A percentile compares a stretch with the other conserved stretches of the same genome.
Evolutionary conservation across 2,797 vertebrate species (phyloP).

Genomic region (Pyrocephalus nanus): DNA sequence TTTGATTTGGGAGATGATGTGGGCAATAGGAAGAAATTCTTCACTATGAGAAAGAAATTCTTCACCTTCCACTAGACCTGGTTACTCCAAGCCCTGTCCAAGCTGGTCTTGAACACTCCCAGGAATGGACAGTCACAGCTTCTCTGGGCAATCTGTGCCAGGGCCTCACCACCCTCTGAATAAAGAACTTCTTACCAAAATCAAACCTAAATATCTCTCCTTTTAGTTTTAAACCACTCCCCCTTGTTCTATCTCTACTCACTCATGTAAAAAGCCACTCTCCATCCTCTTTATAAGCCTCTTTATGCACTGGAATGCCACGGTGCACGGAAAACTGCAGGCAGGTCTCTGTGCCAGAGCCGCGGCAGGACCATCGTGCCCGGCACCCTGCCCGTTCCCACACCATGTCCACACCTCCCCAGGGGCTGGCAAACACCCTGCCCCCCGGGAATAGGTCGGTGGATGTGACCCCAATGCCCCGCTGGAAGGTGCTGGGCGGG

Average conservation of each 20-base stretch:
- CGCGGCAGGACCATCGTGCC: fast-evolving
- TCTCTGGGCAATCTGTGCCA: neutral
- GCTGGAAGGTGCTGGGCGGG: neutral
- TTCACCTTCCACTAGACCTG: neutral
- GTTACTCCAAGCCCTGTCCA: neutral
- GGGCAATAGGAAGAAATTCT: neutral
- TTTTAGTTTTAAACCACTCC: neutral
- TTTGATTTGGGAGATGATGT: neutral
- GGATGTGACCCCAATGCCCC: fast-evolving
- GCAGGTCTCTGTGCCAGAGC: fast-evolving
- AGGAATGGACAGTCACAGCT: neutral
- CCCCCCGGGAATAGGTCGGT: neutral
- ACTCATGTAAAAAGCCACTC: neutral
- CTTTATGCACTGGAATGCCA: neutral
- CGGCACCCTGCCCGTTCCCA: neutral
- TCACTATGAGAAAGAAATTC: neutral
- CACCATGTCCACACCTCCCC: neutral
- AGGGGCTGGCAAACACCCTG: too few relatives aligned
- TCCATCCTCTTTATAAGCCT: too few relatives aligned
- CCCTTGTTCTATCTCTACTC: neutral
- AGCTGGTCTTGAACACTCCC: neutral
- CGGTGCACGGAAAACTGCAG: neutral
- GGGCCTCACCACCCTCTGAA: neutral
- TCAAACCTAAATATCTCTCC: neutral
- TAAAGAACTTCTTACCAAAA: neutral